phyloP scores from a whole-genome alignment of 2,888 invertebrate genomes.

The Agriotes lineatus region DNA sequence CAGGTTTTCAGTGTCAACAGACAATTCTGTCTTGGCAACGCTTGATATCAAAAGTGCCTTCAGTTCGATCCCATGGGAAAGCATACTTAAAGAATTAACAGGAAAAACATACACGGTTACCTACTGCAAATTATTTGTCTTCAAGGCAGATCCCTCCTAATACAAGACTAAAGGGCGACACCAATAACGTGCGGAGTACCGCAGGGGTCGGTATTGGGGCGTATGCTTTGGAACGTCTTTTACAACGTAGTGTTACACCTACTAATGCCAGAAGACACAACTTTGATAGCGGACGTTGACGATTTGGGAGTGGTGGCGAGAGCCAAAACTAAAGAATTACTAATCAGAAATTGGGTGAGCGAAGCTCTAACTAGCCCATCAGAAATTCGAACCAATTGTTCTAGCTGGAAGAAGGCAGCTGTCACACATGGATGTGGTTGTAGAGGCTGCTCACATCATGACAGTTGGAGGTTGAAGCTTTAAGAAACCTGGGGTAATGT shows the following conservation, averaged over 20 bases:
- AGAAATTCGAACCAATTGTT: neutral
- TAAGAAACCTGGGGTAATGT: neutral
- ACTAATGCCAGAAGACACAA: neutral
- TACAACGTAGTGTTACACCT: too few relatives aligned
- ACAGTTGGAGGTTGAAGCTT: neutral
- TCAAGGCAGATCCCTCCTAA: neutral
- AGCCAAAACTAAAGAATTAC: neutral
- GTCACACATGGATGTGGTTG: neutral
- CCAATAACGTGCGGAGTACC: neutral
- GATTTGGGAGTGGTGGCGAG: neutral
- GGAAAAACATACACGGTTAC: neutral
- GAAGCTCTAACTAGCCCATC: neutral
- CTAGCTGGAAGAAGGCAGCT: neutral
- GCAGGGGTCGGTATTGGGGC: neutral
- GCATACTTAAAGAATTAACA: neutral
- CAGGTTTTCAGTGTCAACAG: neutral
- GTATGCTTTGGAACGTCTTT: too few relatives aligned
- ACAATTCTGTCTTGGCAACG: neutral
- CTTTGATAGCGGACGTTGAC: neutral
- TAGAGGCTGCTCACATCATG: neutral
- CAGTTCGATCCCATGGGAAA: neutral
- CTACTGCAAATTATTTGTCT: neutral
- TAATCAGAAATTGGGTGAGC: neutral
- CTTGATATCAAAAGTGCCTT: neutral
- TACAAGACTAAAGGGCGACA: too few relatives aligned